A percentile compares a stretch with the other conserved stretches of the same genome.
phyloP scores from a whole-genome alignment of 1,140 invertebrate species.

The Eumaeus atala region DNA sequence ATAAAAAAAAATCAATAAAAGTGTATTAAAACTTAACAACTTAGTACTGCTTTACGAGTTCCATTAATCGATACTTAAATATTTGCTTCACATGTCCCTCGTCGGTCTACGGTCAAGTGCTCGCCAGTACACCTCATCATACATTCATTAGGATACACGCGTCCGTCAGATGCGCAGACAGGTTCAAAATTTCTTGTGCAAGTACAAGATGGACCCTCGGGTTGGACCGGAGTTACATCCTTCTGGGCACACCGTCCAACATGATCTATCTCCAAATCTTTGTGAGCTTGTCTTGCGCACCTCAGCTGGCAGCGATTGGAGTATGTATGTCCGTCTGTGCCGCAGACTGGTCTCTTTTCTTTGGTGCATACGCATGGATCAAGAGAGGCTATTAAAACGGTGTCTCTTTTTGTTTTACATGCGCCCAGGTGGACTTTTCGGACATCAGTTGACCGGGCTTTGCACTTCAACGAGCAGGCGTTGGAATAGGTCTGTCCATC shows the following conservation, averaged over 20 bases:
- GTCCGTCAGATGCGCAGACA: constrained; percentile 38
- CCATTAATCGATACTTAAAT: too few relatives aligned
- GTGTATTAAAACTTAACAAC: not conserved
- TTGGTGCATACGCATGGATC: constrained; percentile 31
- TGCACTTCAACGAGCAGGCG: constrained; percentile 23
- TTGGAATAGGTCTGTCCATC: constrained; percentile 28
- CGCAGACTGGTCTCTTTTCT: constrained; percentile 67
- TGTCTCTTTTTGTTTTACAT: constrained; percentile 26
- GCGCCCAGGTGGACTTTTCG: constrained; percentile 10
- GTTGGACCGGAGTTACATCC: not conserved
- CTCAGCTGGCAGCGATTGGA: constrained; percentile 67
- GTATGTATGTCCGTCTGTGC: constrained; percentile 65
- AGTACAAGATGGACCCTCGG: constrained; percentile 17
- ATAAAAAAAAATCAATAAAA: not conserved
- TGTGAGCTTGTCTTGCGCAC: constrained; percentile 35
- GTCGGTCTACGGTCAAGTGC: constrained; percentile 19
- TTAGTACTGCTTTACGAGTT: not conserved
- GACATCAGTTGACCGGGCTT: not conserved
- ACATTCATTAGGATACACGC: constrained; percentile 39
- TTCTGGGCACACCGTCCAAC: constrained; percentile 19
- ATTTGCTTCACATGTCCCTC: constrained; percentile 26
- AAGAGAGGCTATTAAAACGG: constrained; percentile 17
- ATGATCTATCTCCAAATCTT: constrained; percentile 25
- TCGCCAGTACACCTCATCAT: constrained; percentile 34
- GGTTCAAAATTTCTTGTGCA: constrained; percentile 29